Evolutionary conservation across 2,797 vertebrate genomes (phyloP).

Genomic region (Cichlasoma orientale): DNA sequence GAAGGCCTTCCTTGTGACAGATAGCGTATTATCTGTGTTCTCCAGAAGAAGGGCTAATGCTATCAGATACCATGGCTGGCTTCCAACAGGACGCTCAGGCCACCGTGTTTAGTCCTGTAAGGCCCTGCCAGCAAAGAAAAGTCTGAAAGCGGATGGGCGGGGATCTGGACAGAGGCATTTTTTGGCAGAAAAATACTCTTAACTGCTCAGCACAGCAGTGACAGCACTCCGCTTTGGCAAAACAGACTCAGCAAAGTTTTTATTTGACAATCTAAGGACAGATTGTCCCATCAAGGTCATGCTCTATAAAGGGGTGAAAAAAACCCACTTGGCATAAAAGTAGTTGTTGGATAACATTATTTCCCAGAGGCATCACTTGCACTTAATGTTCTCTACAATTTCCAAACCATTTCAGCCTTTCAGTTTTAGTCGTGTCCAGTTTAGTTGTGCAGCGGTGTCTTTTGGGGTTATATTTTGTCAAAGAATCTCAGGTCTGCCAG

Average conservation of each 20-base stretch:
- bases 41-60: conserved; percentile 42
- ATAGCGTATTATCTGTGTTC: conserved; percentile 57
- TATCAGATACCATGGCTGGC: conserved; percentile 28
- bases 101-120: conserved; percentile 36
- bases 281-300: conserved; percentile 12
- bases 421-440: background rate
- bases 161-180: conserved; percentile 13
- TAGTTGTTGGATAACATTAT: background rate
- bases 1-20: conserved; percentile 21
- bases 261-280: conserved; percentile 19
- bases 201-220: conserved; percentile 16
- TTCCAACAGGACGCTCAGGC: conserved; percentile 59
- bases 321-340: background rate
- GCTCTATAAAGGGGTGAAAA: background rate
- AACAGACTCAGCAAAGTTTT: conserved; percentile 28
- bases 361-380: background rate
- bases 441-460: background rate
- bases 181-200: conserved; percentile 31
- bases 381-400: background rate
- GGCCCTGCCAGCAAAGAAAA: conserved; percentile 44
- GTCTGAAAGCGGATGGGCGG: conserved; percentile 30
- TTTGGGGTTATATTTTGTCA: background rate
- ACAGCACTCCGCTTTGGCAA: conserved; percentile 13
- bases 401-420: background rate
- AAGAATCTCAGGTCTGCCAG: background rate